These are phyloP conservation scores for Portunus trituberculatus DNA, from an alignment of 1,140 invertebrate species.

Conservation along the genomic window DNA sequence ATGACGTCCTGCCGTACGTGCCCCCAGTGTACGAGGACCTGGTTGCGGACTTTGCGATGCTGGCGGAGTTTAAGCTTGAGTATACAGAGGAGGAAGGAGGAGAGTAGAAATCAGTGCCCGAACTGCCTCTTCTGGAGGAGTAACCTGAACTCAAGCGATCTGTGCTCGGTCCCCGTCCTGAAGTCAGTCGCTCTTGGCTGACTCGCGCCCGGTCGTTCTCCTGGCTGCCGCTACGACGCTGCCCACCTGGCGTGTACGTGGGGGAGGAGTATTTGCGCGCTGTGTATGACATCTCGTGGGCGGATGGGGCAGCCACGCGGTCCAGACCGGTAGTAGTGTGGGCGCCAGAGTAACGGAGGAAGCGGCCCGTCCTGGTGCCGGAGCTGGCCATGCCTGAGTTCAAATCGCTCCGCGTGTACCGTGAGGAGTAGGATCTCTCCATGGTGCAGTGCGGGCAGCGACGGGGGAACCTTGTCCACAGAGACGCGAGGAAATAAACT, in stretches of 20 bases:
- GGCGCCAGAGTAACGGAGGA: constrained; percentile 57
- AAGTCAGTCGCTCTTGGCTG: constrained; percentile 38
- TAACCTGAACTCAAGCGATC: constrained; percentile 7
- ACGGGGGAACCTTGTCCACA: neutral
- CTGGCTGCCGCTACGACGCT: constrained; percentile 41
- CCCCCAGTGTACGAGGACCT: constrained; percentile 16
- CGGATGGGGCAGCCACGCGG: constrained; percentile 30
- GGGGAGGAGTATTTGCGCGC: constrained; percentile 73
- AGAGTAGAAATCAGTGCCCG: constrained; percentile 16
- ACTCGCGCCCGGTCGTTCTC: constrained; percentile 27
- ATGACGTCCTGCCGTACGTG: neutral
- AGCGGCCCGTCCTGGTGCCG: constrained; percentile 18
- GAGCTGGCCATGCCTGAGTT: neutral
- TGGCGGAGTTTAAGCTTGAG: neutral
- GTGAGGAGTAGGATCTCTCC: constrained; percentile 4
- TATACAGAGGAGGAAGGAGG: neutral
- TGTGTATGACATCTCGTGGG: constrained; percentile 72
- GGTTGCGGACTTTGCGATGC: neutral
- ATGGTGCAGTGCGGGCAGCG: neutral
- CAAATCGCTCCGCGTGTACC: constrained; percentile 2
- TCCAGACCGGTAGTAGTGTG: constrained; percentile 66
- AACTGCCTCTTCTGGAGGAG: constrained; percentile 49
- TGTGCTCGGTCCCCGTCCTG: neutral
- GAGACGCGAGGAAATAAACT: neutral
- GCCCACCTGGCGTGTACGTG: neutral